Conservation (phyloP, 1,140 invertebrate genomes). For the Centruroides sculpturatus region DNA sequence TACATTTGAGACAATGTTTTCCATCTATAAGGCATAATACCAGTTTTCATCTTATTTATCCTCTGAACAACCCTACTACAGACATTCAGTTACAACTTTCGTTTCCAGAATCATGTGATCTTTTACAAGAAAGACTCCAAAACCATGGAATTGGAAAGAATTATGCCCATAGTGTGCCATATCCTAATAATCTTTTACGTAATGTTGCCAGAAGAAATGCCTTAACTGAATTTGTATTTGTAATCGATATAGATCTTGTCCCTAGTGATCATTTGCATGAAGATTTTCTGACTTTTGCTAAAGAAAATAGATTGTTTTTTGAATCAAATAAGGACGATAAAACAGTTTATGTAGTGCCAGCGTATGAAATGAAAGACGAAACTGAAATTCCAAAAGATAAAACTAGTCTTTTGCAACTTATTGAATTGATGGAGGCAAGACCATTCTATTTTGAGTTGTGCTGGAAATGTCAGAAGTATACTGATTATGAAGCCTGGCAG, state of each 20-base stretch:
- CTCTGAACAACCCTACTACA: conserved; percentile 19
- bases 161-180: conserved; percentile 29
- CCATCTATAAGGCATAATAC: conserved; percentile 29
- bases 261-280: conserved; percentile 33
- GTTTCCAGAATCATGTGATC: conserved; percentile 9
- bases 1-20: conserved; percentile 32
- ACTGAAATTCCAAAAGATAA: conserved; percentile 31
- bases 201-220: conserved; percentile 38
- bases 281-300: conserved; percentile 30
- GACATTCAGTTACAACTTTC: conserved; percentile 7
- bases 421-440: conserved; percentile 28
- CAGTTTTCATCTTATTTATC: conserved; percentile 38
- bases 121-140: conserved; percentile 8
- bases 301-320: conserved; percentile 19
- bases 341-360: conserved; percentile 41
- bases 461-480: conserved; percentile 41
- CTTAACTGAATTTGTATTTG: conserved; percentile 35
- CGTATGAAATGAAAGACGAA: conserved; percentile 34
- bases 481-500: conserved; percentile 42
- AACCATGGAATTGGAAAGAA: conserved; percentile 20
- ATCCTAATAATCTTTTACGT: conserved; percentile 42
- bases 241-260: conserved; percentile 42
- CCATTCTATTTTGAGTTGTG: conserved; percentile 44
- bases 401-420: conserved; percentile 30
- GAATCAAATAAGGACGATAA: conserved; percentile 24